phyloP scores from a whole-genome alignment of 2,888 invertebrate species.

The Eristalinus aeneus region DNA sequence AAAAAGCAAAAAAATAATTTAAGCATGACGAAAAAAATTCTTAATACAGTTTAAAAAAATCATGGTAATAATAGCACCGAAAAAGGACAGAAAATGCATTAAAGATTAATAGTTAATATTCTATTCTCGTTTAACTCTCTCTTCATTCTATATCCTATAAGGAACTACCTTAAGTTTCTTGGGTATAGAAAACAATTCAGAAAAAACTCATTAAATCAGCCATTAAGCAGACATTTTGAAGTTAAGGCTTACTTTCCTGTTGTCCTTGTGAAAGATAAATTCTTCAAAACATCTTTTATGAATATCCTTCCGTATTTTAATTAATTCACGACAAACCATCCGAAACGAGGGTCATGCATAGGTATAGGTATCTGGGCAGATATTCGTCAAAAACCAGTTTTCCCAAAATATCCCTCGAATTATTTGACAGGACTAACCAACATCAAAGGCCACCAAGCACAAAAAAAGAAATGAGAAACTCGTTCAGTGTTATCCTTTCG shows the following conservation, averaged over 20 bases:
- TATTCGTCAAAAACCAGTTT: conserved; percentile 59
- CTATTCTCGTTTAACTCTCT: not conserved
- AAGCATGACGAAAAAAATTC: no score
- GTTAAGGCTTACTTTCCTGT: conserved; percentile 10
- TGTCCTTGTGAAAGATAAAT: conserved; percentile 22
- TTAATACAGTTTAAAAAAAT: no score
- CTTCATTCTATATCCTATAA: no score
- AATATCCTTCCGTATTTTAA: conserved; percentile 56
- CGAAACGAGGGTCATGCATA: conserved; percentile 34
- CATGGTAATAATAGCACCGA: no score
- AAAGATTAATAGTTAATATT: not conserved
- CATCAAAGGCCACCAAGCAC: not conserved
- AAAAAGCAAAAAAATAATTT: no score
- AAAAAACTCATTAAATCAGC: conserved; percentile 49
- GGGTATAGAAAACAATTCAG: not conserved
- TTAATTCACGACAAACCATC: conserved; percentile 57
- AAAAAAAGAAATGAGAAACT: conserved; percentile 33
- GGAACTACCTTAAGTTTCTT: not conserved
- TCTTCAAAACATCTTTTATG: conserved; percentile 23
- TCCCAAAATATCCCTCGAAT: conserved; percentile 38
- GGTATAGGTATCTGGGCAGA: not conserved
- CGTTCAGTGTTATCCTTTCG: conserved; percentile 44
- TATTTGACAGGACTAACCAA: conserved; percentile 48
- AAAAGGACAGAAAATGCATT: no score
- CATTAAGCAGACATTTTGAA: conserved; percentile 9